Percentiles rank a stretch among this genome's conserved stretches.
Evolutionary conservation across 1,140 invertebrate genomes (phyloP).

Genomic region (Solen grandis): DNA sequence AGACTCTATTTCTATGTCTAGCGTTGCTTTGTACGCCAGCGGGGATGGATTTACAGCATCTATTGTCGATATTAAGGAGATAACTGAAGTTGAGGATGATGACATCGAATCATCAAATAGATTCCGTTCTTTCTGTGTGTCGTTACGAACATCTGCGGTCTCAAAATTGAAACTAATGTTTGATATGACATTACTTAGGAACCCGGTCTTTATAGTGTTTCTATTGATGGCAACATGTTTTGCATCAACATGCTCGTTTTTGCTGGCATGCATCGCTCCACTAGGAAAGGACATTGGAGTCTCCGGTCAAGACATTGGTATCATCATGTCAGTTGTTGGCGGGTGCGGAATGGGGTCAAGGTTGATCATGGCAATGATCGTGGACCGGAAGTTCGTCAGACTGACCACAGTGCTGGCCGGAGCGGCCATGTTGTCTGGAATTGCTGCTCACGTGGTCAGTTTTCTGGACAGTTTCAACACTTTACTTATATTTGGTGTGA

Average conservation of each 20-base stretch:
- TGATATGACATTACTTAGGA: not conserved
- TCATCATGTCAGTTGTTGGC: conserved; percentile 31
- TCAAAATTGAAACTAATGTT: not conserved
- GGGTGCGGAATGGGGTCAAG: conserved; percentile 32
- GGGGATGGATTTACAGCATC: conserved; percentile 34
- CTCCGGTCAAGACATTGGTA: not conserved
- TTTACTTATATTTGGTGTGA: conserved; percentile 19
- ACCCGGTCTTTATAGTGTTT: conserved; percentile 40
- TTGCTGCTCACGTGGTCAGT: conserved; percentile 16
- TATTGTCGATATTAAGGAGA: conserved; percentile 33
- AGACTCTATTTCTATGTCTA: conserved; percentile 35
- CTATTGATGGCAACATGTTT: conserved; percentile 27
- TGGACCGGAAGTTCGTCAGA: conserved; percentile 33
- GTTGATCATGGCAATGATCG: conserved; percentile 30
- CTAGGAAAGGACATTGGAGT: conserved; percentile 26
- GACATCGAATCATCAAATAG: too few relatives aligned
- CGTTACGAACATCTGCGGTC: not conserved
- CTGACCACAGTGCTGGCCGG: conserved; percentile 35
- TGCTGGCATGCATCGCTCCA: conserved; percentile 24
- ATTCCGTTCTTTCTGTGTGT: not conserved
- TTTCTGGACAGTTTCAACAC: conserved; percentile 22
- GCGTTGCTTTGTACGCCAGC: conserved; percentile 20
- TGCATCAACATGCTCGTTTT: not conserved
- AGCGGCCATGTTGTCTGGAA: not conserved
- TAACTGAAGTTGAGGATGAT: too few relatives aligned